These are phyloP conservation scores for Acropora tenuis DNA, from an alignment of 64 coral and sea anemone genomes.

Conservation along the genomic window DNA sequence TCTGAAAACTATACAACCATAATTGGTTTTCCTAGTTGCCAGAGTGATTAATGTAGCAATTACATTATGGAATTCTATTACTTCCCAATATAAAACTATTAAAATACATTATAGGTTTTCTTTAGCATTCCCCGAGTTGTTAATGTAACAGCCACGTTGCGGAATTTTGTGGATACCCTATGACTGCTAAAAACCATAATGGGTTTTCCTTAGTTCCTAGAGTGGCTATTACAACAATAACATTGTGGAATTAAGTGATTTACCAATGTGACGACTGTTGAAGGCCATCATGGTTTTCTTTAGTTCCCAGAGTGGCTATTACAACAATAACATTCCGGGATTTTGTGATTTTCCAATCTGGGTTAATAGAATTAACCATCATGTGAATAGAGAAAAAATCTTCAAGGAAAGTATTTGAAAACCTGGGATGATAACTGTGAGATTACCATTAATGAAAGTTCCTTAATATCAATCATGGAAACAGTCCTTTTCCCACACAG, in stretches of 20 bases:
- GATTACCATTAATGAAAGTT: constrained; percentile 19
- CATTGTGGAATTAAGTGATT: not conserved
- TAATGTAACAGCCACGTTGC: too few relatives aligned
- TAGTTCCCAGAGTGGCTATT: constrained; percentile 6
- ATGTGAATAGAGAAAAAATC: constrained; percentile 7
- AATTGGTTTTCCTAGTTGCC: too few relatives aligned
- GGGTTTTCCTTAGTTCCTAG: too few relatives aligned
- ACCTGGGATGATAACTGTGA: constrained; percentile 7
- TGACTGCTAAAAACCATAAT: too few relatives aligned
- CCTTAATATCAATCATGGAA: not conserved
- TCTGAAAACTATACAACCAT: not conserved
- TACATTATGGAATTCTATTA: too few relatives aligned
- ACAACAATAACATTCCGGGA: not conserved
- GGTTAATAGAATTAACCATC: not conserved
- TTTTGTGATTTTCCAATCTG: constrained; percentile 18
- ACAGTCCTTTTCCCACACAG: not conserved
- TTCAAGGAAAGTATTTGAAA: constrained; percentile 2
- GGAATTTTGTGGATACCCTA: too few relatives aligned
- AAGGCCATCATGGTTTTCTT: not conserved
- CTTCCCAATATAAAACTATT: too few relatives aligned
- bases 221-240: too few relatives aligned
- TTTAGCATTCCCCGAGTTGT: too few relatives aligned
- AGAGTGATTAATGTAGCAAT: too few relatives aligned
- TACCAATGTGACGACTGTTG: not conserved
- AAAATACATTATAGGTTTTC: too few relatives aligned